Evolutionary conservation across 2,113 vertebrate genomes (phyloP).

Genomic region (Gobiocypris rarus): DNA sequence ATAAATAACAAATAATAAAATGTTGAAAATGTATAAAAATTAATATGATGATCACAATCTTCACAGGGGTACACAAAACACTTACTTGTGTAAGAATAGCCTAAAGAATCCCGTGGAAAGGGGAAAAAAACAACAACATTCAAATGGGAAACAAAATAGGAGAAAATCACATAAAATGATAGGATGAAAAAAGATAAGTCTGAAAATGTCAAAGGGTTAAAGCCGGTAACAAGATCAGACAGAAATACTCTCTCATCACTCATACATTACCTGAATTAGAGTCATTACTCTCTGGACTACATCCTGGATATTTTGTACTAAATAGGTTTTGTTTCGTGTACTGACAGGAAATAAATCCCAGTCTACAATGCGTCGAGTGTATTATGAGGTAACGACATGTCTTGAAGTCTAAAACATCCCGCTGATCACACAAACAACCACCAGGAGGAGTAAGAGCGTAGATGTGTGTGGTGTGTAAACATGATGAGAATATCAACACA

Average conservation of each 20-base stretch:
- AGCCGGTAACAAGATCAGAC: conserved; percentile 22
- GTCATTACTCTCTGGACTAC: conserved; percentile 6
- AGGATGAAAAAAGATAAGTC: conserved; percentile 22
- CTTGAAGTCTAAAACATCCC: conserved; percentile 11
- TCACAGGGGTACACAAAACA: conserved; percentile 70
- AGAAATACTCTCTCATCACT: neutral
- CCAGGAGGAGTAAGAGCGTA: conserved; percentile 46
- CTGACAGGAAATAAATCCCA: conserved; percentile 11
- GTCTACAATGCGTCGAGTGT: neutral
- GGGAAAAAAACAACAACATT: conserved; percentile 65
- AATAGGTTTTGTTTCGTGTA: conserved; percentile 25
- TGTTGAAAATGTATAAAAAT: neutral
- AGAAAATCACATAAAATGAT: conserved; percentile 26
- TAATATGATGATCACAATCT: neutral
- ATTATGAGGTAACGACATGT: conserved; percentile 1
- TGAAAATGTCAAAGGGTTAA: conserved; percentile 35
- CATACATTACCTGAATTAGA: conserved; percentile 1
- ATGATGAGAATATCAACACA: conserved; percentile 11
- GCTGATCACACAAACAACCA: conserved; percentile 46
- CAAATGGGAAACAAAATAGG: conserved; percentile 24
- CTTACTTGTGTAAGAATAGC: conserved; percentile 85
- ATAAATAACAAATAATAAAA: neutral
- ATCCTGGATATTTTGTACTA: conserved; percentile 8
- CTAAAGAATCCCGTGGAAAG: conserved; percentile 79
- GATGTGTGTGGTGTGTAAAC: neutral